Percentiles rank a stretch among this genome's conserved stretches.
Evolutionary conservation across 1,140 invertebrate species (phyloP).

Genomic region (Latrodectus geometricus): DNA sequence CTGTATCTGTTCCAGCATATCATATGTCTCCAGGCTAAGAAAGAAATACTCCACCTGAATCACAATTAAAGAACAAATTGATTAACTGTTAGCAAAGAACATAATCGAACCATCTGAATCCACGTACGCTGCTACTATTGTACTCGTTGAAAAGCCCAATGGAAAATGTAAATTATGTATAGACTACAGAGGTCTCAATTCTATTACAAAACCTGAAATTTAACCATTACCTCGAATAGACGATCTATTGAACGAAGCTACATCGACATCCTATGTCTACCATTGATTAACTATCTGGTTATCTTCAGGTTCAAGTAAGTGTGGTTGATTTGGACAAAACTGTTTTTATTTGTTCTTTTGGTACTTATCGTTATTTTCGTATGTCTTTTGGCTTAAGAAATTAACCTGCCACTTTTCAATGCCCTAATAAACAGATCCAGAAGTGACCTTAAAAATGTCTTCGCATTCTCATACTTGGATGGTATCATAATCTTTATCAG

Average conservation of each 20-base stretch:
- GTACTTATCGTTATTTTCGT: slow-evolving; percentile 68
- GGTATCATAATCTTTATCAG: slow-evolving; percentile 69
- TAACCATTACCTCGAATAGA: slow-evolving; percentile 73
- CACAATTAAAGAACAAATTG: slow-evolving; percentile 59
- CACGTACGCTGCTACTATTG: slow-evolving; percentile 69
- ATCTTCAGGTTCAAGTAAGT: slow-evolving; percentile 69
- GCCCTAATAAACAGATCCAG: slow-evolving; percentile 68
- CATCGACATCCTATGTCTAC: slow-evolving; percentile 66
- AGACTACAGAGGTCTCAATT: slow-evolving; percentile 71
- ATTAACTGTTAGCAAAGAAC: slow-evolving; percentile 65
- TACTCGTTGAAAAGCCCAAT: slow-evolving; percentile 71
- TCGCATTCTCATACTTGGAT: slow-evolving; percentile 65
- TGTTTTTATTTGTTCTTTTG: slow-evolving; percentile 68
- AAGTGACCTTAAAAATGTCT: slow-evolving; percentile 62
- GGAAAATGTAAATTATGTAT: slow-evolving; percentile 69
- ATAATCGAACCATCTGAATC: slow-evolving; percentile 67
- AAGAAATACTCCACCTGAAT: too few relatives aligned
- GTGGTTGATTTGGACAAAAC: slow-evolving; percentile 68
- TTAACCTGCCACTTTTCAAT: slow-evolving; percentile 67
- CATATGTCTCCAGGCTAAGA: not conserved
- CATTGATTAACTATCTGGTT: slow-evolving; percentile 71
- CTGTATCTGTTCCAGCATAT: not conserved
- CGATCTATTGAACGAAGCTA: slow-evolving; percentile 68
- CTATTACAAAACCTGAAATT: slow-evolving; percentile 68
- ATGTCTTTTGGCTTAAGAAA: not conserved